A percentile compares a stretch with the other conserved stretches of the same genome.
Evolutionary conservation across 2,888 invertebrate species (phyloP).

Genomic region (Abrostola triplasia): DNA sequence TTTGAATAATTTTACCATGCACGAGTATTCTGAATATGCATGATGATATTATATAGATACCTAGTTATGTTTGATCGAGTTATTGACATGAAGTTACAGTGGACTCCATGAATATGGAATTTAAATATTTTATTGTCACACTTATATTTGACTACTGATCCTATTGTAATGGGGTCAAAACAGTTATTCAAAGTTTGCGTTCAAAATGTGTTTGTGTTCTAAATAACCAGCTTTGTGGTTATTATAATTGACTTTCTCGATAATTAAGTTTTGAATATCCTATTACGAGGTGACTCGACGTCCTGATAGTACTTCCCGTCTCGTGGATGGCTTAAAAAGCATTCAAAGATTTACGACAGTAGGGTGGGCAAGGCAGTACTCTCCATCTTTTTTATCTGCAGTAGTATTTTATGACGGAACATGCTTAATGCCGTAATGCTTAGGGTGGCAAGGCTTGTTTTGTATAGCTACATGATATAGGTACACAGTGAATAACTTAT

Average conservation of each 20-base stretch:
- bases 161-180: not conserved
- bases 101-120: slow-evolving; percentile 26
- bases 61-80: not conserved
- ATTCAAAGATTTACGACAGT: too few species aligned
- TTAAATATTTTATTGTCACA: not conserved
- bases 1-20: slow-evolving; percentile 8
- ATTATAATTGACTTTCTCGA: not conserved
- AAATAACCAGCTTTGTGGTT: not conserved
- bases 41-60: slow-evolving; percentile 5
- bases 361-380: too few species aligned
- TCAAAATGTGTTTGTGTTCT: not conserved
- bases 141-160: not conserved
- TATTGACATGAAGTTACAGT: slow-evolving; percentile 4
- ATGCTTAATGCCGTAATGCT: too few species aligned
- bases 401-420: too few species aligned
- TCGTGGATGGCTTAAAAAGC: too few species aligned
- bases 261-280: not conserved
- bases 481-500: too few species aligned
- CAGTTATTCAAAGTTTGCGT: not conserved
- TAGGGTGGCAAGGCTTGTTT: too few species aligned
- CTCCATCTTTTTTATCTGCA: too few species aligned
- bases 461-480: too few species aligned
- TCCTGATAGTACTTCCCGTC: too few species aligned
- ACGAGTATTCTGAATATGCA: slow-evolving; percentile 18
- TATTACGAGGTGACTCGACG: too few species aligned